A percentile compares a stretch with the other conserved stretches of the same genome.
Evolutionary conservation across 2,888 invertebrate genomes (phyloP).

Genomic region (Drosophila infuscata): DNA sequence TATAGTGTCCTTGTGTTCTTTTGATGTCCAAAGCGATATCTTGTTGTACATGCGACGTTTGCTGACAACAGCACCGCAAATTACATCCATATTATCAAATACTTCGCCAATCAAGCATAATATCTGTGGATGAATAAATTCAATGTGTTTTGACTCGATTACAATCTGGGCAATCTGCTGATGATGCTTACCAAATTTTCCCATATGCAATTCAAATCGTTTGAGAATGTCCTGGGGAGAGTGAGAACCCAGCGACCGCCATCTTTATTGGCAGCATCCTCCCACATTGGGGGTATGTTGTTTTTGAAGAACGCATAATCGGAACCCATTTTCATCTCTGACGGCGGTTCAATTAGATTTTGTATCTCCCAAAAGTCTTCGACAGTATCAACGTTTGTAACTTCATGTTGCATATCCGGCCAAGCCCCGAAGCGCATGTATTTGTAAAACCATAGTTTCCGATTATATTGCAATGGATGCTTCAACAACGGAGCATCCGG

Average conservation of each 20-base stretch:
- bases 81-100: background rate
- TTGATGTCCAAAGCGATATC: background rate
- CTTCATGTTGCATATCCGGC: background rate
- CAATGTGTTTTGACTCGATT: background rate
- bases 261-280: background rate
- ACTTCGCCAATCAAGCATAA: background rate
- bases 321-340: background rate
- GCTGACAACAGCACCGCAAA: conserved; percentile 5
- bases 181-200: background rate
- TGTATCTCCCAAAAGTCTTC: background rate
- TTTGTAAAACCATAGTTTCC: background rate
- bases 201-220: background rate
- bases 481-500: background rate
- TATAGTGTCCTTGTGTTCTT: background rate
- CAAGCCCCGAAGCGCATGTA: background rate
- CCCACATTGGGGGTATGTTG: background rate
- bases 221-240: background rate
- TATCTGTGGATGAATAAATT: background rate
- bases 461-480: background rate
- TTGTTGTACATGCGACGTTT: background rate
- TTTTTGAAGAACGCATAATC: conserved; percentile 1
- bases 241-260: conserved; percentile 9
- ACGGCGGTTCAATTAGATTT: background rate
- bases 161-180: no score
- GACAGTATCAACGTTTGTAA: background rate